These are phyloP conservation scores for Corbicula japonica DNA, from an alignment of 2,888 invertebrate genomes.

Conservation along the genomic window DNA sequence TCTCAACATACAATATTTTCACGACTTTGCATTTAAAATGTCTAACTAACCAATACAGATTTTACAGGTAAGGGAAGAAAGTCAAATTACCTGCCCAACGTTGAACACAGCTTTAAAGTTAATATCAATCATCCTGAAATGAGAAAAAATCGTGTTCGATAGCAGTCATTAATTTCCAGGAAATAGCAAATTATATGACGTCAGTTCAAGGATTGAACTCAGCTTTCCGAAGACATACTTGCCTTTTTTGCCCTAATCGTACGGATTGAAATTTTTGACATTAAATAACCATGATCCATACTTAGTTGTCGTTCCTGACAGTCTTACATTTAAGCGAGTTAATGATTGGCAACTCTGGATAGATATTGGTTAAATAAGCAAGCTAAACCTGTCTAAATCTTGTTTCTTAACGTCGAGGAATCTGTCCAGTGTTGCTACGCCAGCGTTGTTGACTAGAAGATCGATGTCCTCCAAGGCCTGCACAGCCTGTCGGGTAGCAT, in stretches of 20 bases:
- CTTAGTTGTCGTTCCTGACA: not conserved
- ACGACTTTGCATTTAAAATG: too few species aligned
- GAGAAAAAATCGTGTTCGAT: too few species aligned
- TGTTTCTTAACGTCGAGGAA: constrained; percentile 91
- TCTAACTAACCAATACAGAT: too few species aligned
- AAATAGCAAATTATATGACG: too few species aligned
- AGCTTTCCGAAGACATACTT: too few species aligned
- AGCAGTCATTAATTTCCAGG: too few species aligned
- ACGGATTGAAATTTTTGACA: not conserved
- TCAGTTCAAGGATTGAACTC: too few species aligned
- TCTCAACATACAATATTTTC: too few species aligned
- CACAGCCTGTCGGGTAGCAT: constrained; percentile 89
- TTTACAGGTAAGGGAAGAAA: too few species aligned
- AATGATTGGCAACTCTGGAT: too few species aligned
- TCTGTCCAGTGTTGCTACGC: constrained; percentile 90
- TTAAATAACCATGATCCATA: not conserved
- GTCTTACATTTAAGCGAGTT: too few species aligned
- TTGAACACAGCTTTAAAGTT: constrained; percentile 95
- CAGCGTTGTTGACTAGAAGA: constrained; percentile 96
- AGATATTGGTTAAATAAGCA: not conserved
- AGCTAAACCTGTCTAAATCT: constrained; percentile 91
- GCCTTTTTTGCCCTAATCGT: too few species aligned
- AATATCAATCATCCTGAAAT: constrained; percentile 88
- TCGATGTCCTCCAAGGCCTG: constrained; percentile 91
- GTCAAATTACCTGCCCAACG: constrained; percentile 93